phyloP scores from a whole-genome alignment of 2,797 vertebrate species.

The Mormyrops attenuatus region DNA sequence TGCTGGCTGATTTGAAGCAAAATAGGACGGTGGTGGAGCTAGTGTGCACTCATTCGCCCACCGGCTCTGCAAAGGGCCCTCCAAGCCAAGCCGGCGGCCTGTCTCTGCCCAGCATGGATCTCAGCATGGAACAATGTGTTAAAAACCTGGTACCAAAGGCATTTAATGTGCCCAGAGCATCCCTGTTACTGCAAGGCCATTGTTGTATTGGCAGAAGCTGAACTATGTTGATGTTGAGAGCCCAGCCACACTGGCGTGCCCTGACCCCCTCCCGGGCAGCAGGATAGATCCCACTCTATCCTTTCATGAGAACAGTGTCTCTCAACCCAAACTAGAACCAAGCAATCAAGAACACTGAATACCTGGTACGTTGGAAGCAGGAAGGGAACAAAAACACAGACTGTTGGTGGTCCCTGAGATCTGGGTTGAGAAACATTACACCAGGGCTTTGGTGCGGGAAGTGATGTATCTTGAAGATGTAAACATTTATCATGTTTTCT shows the following conservation, averaged over 20 bases:
- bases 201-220: background rate
- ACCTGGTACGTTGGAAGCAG: background rate
- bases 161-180: background rate
- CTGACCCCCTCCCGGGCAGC: background rate
- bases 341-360: background rate
- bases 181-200: background rate
- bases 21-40: background rate
- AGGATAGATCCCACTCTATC: background rate
- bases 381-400: background rate
- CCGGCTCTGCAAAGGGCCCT: background rate
- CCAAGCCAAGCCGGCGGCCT: background rate
- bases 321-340: background rate
- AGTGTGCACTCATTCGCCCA: background rate
- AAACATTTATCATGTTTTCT: background rate
- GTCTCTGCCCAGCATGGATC: background rate
- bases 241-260: background rate
- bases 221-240: background rate
- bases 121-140: background rate
- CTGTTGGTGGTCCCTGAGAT: background rate
- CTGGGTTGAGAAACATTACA: background rate
- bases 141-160: background rate
- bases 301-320: background rate
- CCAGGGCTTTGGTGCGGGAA: background rate
- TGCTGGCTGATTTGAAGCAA: background rate
- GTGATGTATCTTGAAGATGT: background rate